Conservation (phyloP, 2,888 invertebrate genomes). For the Liodrosophila aerea region DNA sequence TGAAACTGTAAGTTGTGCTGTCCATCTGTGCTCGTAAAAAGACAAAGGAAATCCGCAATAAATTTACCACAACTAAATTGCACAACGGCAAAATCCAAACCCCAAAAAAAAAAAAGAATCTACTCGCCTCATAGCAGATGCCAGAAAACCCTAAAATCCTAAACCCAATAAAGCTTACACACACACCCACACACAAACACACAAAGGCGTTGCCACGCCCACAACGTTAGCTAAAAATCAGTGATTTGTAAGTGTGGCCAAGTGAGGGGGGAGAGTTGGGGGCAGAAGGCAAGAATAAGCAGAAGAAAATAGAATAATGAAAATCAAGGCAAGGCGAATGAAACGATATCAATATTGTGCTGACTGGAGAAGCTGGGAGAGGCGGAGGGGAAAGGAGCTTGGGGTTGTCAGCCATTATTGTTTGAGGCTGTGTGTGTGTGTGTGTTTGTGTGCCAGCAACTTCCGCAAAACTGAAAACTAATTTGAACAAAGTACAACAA, state of each 20-base stretch:
- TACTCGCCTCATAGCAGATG: not conserved
- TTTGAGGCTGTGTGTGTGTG: conserved; percentile 28
- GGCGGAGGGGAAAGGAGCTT: conserved; percentile 11
- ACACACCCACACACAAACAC: conserved; percentile 4
- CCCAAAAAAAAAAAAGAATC: too few species aligned
- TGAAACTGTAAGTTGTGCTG: conserved; percentile 18
- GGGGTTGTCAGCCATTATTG: conserved; percentile 55
- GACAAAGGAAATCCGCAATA: conserved; percentile 70
- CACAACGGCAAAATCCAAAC: conserved; percentile 25
- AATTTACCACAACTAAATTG: conserved; percentile 67
- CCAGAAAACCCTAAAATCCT: conserved; percentile 29
- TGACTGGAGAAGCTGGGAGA: conserved; percentile 17
- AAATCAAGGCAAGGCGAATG: conserved; percentile 61
- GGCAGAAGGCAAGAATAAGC: conserved; percentile 15
- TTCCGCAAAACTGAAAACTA: conserved; percentile 77
- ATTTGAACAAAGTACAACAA: conserved; percentile 77
- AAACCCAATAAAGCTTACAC: conserved; percentile 2
- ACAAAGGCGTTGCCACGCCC: conserved; percentile 63
- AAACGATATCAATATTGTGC: conserved; percentile 71
- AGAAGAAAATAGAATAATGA: conserved; percentile 68
- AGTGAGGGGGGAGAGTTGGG: conserved; percentile 29
- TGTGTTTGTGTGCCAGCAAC: conserved; percentile 46
- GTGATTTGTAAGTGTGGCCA: conserved; percentile 71
- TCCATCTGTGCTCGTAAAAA: conserved; percentile 52
- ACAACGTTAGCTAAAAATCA: conserved; percentile 60